Conservation (phyloP, 2,888 invertebrate genomes). For the Andrena fulva region DNA sequence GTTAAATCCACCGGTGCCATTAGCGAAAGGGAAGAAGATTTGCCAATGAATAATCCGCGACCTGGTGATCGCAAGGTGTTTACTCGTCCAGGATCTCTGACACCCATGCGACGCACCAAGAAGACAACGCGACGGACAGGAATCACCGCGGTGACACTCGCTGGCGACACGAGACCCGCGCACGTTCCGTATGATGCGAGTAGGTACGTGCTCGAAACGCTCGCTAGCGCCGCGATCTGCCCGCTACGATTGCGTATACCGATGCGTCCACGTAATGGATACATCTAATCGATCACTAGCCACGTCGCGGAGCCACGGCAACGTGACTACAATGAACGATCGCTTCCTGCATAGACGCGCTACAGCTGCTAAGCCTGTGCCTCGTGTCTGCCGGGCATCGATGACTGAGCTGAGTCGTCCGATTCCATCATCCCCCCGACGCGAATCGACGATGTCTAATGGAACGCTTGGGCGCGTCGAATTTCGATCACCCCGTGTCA, state of each 20-base stretch:
- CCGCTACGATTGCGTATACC: conserved; percentile 37
- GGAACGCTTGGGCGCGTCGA: background rate
- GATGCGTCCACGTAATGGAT: conserved; percentile 61
- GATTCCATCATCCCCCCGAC: background rate
- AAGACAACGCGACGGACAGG: conserved; percentile 40
- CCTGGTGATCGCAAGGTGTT: background rate
- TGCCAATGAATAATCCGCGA: background rate
- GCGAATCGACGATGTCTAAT: background rate
- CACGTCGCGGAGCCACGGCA: conserved; percentile 54
- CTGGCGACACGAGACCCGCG: conserved; percentile 30
- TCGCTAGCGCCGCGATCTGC: conserved; percentile 36
- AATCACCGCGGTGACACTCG: conserved; percentile 38
- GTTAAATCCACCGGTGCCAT: too few species aligned
- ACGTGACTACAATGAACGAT: conserved; percentile 72
- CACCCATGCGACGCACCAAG: conserved; percentile 14
- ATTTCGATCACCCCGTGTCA: background rate
- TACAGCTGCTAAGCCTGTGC: background rate
- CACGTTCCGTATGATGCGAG: conserved; percentile 25
- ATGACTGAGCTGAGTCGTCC: background rate
- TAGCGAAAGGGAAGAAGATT: background rate
- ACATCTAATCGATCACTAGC: conserved; percentile 72
- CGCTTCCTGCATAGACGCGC: conserved; percentile 59
- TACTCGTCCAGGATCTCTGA: background rate
- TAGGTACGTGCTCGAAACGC: conserved; percentile 37
- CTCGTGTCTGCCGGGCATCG: background rate